Conservation (phyloP, 1,140 invertebrate species). For the Capitella teleta region DNA sequence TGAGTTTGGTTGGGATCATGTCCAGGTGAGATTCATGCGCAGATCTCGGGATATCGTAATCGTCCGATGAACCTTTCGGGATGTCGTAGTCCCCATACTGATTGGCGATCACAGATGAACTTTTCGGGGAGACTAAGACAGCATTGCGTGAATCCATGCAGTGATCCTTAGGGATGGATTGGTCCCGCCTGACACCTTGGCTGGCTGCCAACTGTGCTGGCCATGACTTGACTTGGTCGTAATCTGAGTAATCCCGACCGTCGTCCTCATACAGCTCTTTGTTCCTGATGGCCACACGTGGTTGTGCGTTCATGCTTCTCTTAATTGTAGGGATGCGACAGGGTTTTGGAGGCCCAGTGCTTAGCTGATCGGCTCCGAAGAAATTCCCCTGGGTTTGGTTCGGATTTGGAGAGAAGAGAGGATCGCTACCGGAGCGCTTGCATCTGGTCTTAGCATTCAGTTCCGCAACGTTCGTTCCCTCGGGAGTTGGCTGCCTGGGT, state of each 20-base stretch:
- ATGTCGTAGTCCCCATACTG: no score
- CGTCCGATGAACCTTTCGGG: no score
- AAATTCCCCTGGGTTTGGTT: slow-evolving; percentile 18
- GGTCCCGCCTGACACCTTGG: no score
- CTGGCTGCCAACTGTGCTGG: no score
- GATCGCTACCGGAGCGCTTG: slow-evolving; percentile 49
- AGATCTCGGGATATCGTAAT: no score
- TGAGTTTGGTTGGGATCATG: not conserved
- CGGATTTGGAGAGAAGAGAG: slow-evolving; percentile 44
- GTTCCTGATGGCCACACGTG: slow-evolving; percentile 24
- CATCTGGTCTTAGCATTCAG: slow-evolving; percentile 13
- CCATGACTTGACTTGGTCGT: slow-evolving; percentile 21
- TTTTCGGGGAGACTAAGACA: no score
- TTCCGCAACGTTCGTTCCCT: slow-evolving; percentile 15
- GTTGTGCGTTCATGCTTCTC: slow-evolving; percentile 18
- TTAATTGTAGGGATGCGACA: slow-evolving; percentile 50
- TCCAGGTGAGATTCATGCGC: no score
- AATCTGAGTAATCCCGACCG: slow-evolving; percentile 33
- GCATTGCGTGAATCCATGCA: no score
- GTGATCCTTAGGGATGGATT: no score
- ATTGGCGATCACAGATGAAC: no score
- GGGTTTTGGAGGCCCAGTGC: slow-evolving; percentile 58
- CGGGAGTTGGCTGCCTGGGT: no score
- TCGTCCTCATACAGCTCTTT: slow-evolving; percentile 26
- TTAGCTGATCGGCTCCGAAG: slow-evolving; percentile 29